Conservation (phyloP, 2,113 vertebrate genomes). For the human (Homo sapiens) region DNA sequence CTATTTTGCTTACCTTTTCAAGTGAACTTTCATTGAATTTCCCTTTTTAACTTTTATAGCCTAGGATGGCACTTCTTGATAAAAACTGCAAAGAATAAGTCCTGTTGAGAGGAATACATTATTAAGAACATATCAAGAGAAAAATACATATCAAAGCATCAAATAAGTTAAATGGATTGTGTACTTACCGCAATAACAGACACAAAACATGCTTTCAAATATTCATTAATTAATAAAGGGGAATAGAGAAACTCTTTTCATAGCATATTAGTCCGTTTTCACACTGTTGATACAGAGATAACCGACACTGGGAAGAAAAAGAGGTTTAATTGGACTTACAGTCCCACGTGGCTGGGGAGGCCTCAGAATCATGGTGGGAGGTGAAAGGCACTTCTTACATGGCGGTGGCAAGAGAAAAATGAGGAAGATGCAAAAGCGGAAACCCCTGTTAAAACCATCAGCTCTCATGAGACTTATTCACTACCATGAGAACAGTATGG, state of each 20-base stretch:
- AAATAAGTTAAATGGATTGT: not conserved
- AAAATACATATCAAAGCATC: not conserved
- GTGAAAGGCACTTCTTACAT: no score
- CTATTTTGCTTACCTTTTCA: conserved; percentile 45
- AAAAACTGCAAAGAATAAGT: conserved; percentile 39
- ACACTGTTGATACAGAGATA: no score
- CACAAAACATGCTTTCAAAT: not conserved
- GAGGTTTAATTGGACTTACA: no score
- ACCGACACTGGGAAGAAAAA: no score
- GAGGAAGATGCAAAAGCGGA: no score
- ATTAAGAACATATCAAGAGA: not conserved
- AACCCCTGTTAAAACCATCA: no score
- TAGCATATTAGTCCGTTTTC: no score
- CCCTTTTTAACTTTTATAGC: conserved; percentile 35
- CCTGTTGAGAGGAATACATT: not conserved
- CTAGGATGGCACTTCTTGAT: not conserved
- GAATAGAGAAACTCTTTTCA: not conserved
- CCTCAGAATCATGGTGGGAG: no score
- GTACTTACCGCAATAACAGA: not conserved
- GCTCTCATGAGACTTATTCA: no score
- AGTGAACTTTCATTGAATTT: conserved; percentile 35
- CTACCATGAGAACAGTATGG: no score
- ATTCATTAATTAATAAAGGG: not conserved
- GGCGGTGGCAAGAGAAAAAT: no score
- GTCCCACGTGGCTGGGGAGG: no score